Percentiles rank a stretch among this genome's conserved stretches.
These are phyloP conservation scores for Archilochus colubris DNA, from an alignment of 2,113 vertebrate genomes.

Conservation along the genomic window DNA sequence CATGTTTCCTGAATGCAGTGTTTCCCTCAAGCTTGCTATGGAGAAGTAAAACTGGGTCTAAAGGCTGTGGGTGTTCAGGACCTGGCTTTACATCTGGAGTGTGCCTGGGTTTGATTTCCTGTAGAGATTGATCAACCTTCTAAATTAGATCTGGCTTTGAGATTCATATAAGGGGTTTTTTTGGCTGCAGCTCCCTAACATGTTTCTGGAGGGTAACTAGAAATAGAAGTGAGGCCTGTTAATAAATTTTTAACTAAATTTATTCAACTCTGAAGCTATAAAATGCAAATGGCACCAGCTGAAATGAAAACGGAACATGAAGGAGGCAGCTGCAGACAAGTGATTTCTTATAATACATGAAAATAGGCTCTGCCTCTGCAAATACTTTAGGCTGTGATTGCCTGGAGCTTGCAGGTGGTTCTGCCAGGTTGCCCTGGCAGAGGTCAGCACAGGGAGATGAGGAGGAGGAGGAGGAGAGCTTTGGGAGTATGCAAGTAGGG, in stretches of 20 bases:
- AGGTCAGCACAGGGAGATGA: background rate
- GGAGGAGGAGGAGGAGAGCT: background rate
- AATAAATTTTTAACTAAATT: slow-evolving; percentile 39
- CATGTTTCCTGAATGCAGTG: background rate
- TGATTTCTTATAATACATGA: background rate
- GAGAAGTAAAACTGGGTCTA: background rate
- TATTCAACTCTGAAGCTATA: slow-evolving; percentile 5
- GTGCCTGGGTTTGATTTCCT: background rate
- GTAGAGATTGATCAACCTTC: background rate
- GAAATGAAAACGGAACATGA: slow-evolving; percentile 15
- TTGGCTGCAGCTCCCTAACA: background rate
- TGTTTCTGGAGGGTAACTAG: slow-evolving; percentile 11
- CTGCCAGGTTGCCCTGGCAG: background rate
- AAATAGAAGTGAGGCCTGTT: background rate
- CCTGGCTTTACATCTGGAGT: background rate
- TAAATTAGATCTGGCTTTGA: background rate
- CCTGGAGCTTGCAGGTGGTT: background rate
- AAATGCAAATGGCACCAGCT: slow-evolving; percentile 15
- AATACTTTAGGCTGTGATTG: background rate
- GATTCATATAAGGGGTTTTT: background rate
- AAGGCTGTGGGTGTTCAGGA: background rate
- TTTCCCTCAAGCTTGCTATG: background rate
- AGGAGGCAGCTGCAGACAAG: slow-evolving; percentile 4
- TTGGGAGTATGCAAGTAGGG: background rate
- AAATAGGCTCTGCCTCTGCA: background rate